A percentile compares a stretch with the other conserved stretches of the same genome.
phyloP scores from a whole-genome alignment of 2,797 vertebrate species.

The Eutrigla gurnardus region DNA sequence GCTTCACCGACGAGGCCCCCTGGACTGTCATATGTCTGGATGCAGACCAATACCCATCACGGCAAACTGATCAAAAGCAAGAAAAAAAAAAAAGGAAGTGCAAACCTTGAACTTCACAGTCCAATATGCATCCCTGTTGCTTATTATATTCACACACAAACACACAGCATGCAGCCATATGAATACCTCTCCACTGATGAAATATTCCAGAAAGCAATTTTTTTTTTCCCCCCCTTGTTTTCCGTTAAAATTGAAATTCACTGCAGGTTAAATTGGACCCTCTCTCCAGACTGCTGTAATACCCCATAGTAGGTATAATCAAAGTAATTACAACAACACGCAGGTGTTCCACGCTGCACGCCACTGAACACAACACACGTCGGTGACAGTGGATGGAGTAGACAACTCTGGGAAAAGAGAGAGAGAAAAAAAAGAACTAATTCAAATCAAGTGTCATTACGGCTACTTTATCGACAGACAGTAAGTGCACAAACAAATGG shows the following conservation, averaged over 20 bases:
- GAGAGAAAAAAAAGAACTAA: constrained; percentile 30
- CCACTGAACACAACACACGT: constrained; percentile 60
- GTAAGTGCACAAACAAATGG: constrained; percentile 70
- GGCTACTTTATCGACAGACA: constrained; percentile 69
- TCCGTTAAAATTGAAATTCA: constrained; percentile 69
- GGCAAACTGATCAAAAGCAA: constrained; percentile 72
- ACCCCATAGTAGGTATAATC: constrained; percentile 76
- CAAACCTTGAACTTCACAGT: constrained; percentile 69
- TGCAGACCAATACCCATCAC: constrained; percentile 78
- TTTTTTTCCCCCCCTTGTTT: constrained; percentile 48
- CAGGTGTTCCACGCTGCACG: constrained; percentile 74
- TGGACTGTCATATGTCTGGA: constrained; percentile 83
- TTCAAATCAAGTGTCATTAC: constrained; percentile 79
- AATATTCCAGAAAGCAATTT: constrained; percentile 60
- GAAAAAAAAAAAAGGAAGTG: constrained; percentile 61
- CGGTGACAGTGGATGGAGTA: constrained; percentile 63
- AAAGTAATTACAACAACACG: constrained; percentile 82
- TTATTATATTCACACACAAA: constrained; percentile 58
- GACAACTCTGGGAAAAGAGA: constrained; percentile 36
- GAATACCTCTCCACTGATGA: constrained; percentile 64
- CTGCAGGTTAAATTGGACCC: constrained; percentile 67
- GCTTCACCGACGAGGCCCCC: constrained; percentile 73
- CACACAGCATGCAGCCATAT: constrained; percentile 56
- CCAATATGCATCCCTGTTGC: constrained; percentile 62
- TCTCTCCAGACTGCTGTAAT: constrained; percentile 67